Evolutionary conservation across 2,797 vertebrate genomes (phyloP).

Genomic region (Gambelia wislizenii): DNA sequence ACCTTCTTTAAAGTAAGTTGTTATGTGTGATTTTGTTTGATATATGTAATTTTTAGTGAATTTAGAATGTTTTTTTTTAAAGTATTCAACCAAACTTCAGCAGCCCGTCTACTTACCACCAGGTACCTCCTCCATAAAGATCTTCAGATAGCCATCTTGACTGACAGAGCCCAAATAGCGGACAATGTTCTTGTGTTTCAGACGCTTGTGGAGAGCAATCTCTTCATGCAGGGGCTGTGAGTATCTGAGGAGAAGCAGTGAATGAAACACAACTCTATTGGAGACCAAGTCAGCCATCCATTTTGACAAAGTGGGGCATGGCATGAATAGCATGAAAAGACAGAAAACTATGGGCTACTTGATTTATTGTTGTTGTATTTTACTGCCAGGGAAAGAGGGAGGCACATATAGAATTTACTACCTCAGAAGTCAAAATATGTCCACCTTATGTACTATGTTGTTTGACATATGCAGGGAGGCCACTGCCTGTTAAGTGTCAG

Average conservation of each 20-base stretch:
- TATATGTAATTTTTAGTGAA: too few species aligned
- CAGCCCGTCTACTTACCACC: slow-evolving; percentile 82
- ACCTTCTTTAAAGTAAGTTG: too few species aligned
- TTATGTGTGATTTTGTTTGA: too few species aligned
- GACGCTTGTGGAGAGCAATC: slow-evolving; percentile 90
- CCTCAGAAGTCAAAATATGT: neutral
- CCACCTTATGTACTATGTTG: neutral
- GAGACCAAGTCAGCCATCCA: neutral
- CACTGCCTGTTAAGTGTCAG: neutral
- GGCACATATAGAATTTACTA: neutral
- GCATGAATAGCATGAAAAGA: neutral
- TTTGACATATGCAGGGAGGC: neutral
- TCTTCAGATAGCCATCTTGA: slow-evolving; percentile 92
- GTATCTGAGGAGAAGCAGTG: slow-evolving; percentile 76
- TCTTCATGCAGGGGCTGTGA: slow-evolving; percentile 94
- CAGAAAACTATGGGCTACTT: neutral
- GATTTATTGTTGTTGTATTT: neutral
- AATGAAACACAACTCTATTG: neutral
- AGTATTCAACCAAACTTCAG: neutral
- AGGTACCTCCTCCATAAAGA: slow-evolving; percentile 98
- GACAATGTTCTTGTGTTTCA: slow-evolving; percentile 94
- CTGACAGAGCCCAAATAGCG: slow-evolving; percentile 92
- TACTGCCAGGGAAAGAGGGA: neutral
- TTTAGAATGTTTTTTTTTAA: too few species aligned
- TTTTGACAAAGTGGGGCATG: neutral